These are phyloP conservation scores for Lasioglossum figueresi DNA, from an alignment of 2,888 invertebrate species.

Conservation along the genomic window DNA sequence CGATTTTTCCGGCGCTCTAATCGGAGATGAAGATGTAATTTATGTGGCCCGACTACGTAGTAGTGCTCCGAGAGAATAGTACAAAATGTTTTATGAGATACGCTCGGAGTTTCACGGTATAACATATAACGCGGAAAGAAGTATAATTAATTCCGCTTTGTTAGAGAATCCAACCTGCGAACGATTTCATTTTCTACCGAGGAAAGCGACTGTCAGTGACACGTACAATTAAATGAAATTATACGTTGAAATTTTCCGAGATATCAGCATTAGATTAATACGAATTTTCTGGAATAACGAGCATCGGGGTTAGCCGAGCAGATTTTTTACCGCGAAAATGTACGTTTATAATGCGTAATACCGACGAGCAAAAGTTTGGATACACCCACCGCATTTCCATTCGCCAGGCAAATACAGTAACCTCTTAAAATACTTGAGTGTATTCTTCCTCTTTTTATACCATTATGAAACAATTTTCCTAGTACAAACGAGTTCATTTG, in stretches of 20 bases:
- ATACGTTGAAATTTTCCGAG: not conserved
- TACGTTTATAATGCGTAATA: no score
- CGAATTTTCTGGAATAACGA: not conserved
- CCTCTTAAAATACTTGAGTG: no score
- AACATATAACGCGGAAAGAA: not conserved
- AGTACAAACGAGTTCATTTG: no score
- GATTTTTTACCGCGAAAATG: not conserved
- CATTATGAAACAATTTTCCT: no score
- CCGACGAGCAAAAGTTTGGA: no score
- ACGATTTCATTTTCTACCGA: not conserved
- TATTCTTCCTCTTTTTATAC: no score
- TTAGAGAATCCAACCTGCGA: not conserved
- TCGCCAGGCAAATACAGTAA: no score
- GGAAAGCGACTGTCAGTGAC: not conserved
- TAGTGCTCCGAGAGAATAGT: not conserved
- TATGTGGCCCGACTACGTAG: not conserved
- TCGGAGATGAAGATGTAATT: constrained; percentile 15
- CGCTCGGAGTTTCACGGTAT: not conserved
- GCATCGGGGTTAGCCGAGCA: not conserved
- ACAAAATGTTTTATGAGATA: constrained; percentile 7
- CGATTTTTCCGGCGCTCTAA: not conserved
- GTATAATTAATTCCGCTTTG: not conserved
- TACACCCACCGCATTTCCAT: no score
- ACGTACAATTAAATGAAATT: not conserved
- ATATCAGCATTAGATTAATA: not conserved